phyloP scores from a whole-genome alignment of 2,113 vertebrate species.

The Nothoprocta perdicaria region DNA sequence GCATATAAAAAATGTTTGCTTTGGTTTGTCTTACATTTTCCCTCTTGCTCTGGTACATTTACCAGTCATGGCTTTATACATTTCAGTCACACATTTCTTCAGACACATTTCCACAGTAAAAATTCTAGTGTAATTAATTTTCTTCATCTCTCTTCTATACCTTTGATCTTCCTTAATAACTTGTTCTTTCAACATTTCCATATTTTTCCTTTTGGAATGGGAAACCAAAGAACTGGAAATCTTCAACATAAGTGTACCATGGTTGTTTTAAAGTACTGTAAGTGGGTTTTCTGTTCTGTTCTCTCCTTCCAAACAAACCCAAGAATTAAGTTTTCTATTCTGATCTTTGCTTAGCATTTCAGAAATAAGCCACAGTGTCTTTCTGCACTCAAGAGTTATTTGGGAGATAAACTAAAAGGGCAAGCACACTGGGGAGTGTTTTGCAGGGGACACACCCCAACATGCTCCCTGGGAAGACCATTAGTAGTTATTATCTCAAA shows the following conservation, averaged over 20 bases:
- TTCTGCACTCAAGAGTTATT: not conserved
- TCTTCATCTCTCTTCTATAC: not conserved
- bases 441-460: not conserved
- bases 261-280: not conserved
- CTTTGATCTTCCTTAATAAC: not conserved
- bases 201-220: not conserved
- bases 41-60: conserved; percentile 19
- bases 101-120: conserved; percentile 15
- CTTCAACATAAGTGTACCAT: not conserved
- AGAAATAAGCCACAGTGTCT: not conserved
- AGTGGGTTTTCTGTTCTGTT: not conserved
- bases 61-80: conserved; percentile 4
- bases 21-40: conserved; percentile 15
- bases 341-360: not conserved
- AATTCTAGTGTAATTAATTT: not conserved
- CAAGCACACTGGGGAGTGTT: not conserved
- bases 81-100: not conserved
- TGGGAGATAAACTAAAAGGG: not conserved
- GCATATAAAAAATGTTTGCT: conserved; percentile 21
- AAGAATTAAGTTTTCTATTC: not conserved
- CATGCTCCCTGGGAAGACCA: not conserved
- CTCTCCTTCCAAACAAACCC: not conserved
- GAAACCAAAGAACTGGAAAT: not conserved
- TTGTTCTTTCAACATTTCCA: not conserved
- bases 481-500: not conserved